Evolutionary conservation across 2,888 invertebrate genomes (phyloP).

Genomic region (Taphrorychus bicolor): DNA sequence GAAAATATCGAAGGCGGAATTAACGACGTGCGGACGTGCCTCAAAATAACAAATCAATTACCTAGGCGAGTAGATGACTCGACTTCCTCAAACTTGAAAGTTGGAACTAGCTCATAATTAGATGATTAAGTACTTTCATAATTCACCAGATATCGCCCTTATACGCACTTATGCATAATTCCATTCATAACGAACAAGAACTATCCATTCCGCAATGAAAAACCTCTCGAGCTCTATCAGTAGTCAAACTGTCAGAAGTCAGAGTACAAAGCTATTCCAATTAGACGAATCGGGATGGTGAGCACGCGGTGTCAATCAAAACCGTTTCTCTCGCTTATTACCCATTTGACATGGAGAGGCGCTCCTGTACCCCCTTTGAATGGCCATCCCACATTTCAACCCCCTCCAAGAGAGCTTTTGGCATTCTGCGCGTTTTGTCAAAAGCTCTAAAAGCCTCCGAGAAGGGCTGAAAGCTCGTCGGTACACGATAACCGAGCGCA

Average conservation of each 20-base stretch:
- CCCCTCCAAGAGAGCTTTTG: constrained; percentile 28
- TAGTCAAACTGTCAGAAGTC: constrained; percentile 33
- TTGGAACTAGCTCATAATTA: too few species aligned
- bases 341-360: constrained; percentile 39
- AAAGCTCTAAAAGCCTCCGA: constrained; percentile 35
- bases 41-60: too few species aligned
- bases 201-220: constrained; percentile 10
- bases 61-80: too few species aligned
- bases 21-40: too few species aligned
- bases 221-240: constrained; percentile 18
- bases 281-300: constrained; percentile 36
- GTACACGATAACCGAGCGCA: constrained; percentile 20
- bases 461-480: constrained; percentile 28
- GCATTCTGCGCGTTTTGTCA: constrained; percentile 38
- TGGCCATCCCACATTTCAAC: constrained; percentile 31
- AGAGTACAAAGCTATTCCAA: constrained; percentile 33
- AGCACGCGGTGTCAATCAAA: constrained; percentile 39
- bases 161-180: constrained; percentile 10
- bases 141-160: constrained; percentile 14
- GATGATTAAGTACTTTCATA: too few species aligned
- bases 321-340: constrained; percentile 40
- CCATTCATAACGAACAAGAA: constrained; percentile 8
- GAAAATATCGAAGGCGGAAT: too few species aligned
- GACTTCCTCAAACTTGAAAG: too few species aligned
- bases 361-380: constrained; percentile 28